Base-by-base conservation (phyloP, 1,140 invertebrate genomes). In the Hirudo medicinalis region DNA sequence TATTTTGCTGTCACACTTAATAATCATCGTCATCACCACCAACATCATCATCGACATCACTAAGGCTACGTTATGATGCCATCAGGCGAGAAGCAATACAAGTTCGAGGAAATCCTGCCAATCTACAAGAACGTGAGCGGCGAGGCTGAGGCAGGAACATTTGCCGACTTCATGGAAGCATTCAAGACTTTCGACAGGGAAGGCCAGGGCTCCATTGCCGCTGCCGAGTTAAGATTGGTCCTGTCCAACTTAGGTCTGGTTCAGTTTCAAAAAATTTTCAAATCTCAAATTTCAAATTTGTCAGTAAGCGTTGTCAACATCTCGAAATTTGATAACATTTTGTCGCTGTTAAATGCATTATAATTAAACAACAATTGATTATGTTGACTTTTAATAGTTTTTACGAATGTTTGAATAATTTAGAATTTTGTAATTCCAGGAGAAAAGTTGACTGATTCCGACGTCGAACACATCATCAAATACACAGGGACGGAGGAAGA, bases 121-220 rank as follows among this genome's bases (percentile, higher is more conserved):
- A 96, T 99, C 84, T 99, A 89, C 88, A 88, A 90, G 82, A 91
- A 94, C 83, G 88, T 91, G 76, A 92, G 93, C 84, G 94, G 95
- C 84, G 92, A 96, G 83, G 97, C 97, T 86, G 95, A 99, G 80
- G 89, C 91, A 78, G 96, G 96, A 75, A 90, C 90, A 80, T 97
- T 91, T 82, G 95, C 97, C 81, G 96, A 99, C 85, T 98, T 99
- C 87, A 87, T 97, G 79, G 96, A 99, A 85, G 97, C 94, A 86
- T 87, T 99, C 84, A 99, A 98, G 84, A 88, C 97, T 78, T 98
- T 97, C 86, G 96, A 99, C 87, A 96, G 98, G 85, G 87, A 88
- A 80, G 95, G 97, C 82, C 92, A 98, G 78, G 96, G 96, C 76
- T 89, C 87, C 78, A 97, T 99, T 90, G 88, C 98, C 80, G 87